Conservation (phyloP, 2,113 vertebrate species). For the Sclerurus mexicanus region DNA sequence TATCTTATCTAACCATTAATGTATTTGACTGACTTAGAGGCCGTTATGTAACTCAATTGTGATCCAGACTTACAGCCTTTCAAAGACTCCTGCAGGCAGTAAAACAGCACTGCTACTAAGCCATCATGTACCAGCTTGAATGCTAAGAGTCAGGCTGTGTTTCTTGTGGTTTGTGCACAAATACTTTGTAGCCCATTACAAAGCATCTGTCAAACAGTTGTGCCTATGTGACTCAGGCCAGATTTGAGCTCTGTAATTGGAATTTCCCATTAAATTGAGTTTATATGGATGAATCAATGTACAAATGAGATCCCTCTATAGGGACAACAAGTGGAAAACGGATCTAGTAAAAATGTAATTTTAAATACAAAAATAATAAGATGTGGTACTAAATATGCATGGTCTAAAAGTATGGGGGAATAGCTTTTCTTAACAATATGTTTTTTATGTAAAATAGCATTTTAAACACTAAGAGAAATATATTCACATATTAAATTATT, state of each 20-base stretch:
- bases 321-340: not conserved
- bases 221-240: not conserved
- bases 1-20: not conserved
- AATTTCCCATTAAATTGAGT: not conserved
- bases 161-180: not conserved
- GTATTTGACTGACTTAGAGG: slow-evolving; percentile 3
- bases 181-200: slow-evolving; percentile 1
- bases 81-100: not conserved
- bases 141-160: not conserved
- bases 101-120: not conserved
- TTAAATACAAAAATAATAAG: not conserved
- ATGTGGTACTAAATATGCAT: not conserved
- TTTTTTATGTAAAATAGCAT: not conserved
- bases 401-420: not conserved
- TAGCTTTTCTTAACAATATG: not conserved
- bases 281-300: not conserved
- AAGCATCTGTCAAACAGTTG: not conserved
- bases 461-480: not conserved
- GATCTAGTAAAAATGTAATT: not conserved
- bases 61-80: not conserved
- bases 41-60: not conserved
- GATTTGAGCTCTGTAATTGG: slow-evolving; percentile 2
- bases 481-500: not conserved
- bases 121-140: not conserved
- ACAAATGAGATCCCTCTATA: not conserved